A percentile compares a stretch with the other conserved stretches of the same genome.
Conservation (phyloP, 1,140 invertebrate genomes). For the Nebria ingens region DNA sequence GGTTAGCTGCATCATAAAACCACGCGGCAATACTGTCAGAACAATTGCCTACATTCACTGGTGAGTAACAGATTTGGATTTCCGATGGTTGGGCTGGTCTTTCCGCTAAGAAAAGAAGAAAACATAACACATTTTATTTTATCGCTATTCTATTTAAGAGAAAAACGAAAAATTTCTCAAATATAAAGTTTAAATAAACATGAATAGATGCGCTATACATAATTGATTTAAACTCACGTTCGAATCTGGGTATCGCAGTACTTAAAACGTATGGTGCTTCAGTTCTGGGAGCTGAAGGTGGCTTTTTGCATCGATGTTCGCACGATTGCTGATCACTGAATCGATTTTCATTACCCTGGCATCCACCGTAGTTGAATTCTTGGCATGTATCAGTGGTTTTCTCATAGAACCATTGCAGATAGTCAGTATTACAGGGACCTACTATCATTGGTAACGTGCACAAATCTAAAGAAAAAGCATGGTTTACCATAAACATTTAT, state of each 20-base stretch:
- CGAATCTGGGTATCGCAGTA: background rate
- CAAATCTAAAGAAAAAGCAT: constrained; percentile 39
- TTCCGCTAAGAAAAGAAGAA: too few species aligned
- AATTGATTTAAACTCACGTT: background rate
- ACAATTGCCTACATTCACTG: constrained; percentile 62
- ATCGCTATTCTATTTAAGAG: too few species aligned
- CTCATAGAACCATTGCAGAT: constrained; percentile 68
- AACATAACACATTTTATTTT: too few species aligned
- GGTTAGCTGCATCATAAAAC: constrained; percentile 57
- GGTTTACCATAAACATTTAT: too few species aligned
- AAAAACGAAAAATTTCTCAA: too few species aligned
- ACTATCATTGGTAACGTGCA: constrained; percentile 61
- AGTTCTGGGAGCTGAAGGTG: background rate
- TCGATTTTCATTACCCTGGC: constrained; percentile 59
- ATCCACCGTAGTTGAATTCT: constrained; percentile 57
- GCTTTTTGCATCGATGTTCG: constrained; percentile 38
- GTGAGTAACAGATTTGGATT: constrained; percentile 46
- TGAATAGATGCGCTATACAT: too few species aligned
- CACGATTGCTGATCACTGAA: constrained; percentile 48
- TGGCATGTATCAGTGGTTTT: constrained; percentile 48
- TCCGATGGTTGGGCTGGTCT: background rate
- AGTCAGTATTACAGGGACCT: constrained; percentile 59
- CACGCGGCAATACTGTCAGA: constrained; percentile 50
- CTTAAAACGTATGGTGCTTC: background rate
- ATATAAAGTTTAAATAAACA: too few species aligned